These are phyloP conservation scores for Tetanocera ferruginea DNA, from an alignment of 2,888 invertebrate species.

Conservation along the genomic window DNA sequence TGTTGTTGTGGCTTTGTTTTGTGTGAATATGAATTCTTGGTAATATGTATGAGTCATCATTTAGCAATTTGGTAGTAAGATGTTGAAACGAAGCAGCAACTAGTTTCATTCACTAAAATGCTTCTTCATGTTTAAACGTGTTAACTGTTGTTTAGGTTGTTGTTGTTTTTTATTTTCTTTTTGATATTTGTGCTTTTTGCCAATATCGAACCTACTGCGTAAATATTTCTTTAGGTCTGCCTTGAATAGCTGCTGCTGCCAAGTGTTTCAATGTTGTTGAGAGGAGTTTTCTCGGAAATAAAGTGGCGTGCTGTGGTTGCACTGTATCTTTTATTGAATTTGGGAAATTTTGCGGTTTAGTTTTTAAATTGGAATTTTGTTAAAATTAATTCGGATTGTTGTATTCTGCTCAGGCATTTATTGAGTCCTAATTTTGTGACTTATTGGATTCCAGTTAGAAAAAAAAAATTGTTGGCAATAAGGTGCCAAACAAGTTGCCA, in stretches of 20 bases:
- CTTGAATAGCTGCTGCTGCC: not conserved
- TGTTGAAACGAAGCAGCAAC: not conserved
- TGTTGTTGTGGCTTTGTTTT: slow-evolving; percentile 28
- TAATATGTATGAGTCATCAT: slow-evolving; percentile 44
- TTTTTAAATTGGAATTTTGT: too few species aligned
- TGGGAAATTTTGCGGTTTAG: too few species aligned
- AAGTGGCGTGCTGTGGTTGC: too few species aligned
- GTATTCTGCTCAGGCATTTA: too few species aligned
- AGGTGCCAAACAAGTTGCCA: too few species aligned
- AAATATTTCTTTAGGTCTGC: not conserved
- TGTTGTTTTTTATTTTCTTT: slow-evolving; percentile 5
- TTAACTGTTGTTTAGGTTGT: not conserved
- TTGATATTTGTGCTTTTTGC: not conserved
- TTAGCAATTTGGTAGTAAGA: slow-evolving; percentile 20
- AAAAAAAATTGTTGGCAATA: too few species aligned
- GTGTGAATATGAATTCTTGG: slow-evolving; percentile 41
- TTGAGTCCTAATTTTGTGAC: too few species aligned
- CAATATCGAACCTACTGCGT: not conserved
- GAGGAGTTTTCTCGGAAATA: too few species aligned
- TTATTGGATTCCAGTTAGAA: too few species aligned
- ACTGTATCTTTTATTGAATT: too few species aligned
- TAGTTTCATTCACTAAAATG: slow-evolving; percentile 37
- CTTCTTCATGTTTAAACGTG: slow-evolving; percentile 31
- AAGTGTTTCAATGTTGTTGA: not conserved
- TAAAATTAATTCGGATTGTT: too few species aligned